A percentile compares a stretch with the other conserved stretches of the same genome.
phyloP scores from a whole-genome alignment of 2,113 vertebrate genomes.

The Erpornis zantholeuca region DNA sequence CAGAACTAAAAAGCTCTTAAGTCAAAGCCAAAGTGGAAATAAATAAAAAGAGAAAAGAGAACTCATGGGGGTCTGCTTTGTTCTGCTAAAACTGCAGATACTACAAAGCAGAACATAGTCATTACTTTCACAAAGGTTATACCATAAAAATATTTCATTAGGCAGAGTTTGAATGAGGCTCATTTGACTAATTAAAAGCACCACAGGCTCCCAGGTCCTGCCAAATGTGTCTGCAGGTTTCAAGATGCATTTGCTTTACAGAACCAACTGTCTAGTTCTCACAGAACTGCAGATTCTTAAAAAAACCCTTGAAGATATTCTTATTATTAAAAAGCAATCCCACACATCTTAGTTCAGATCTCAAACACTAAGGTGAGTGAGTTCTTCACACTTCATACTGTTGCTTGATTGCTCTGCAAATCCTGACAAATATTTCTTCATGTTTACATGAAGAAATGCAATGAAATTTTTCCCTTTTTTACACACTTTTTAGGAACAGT shows the following conservation, averaged over 20 bases:
- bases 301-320: neutral
- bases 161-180: neutral
- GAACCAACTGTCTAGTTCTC: neutral
- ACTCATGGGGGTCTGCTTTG: neutral
- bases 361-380: neutral
- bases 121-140: neutral
- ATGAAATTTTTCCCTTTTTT: neutral
- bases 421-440: neutral
- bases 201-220: neutral
- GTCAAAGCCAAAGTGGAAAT: neutral
- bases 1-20: neutral
- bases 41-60: neutral
- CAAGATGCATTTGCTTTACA: neutral
- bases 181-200: neutral
- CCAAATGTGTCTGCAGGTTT: neutral
- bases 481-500: neutral
- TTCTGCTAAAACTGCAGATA: neutral
- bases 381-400: neutral
- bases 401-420: neutral
- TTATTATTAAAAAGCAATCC: neutral
- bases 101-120: neutral
- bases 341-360: neutral
- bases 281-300: neutral
- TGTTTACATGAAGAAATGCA: neutral
- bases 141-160: neutral